Conservation (phyloP, 2,888 invertebrate genomes). For the Cephalotes varians region DNA sequence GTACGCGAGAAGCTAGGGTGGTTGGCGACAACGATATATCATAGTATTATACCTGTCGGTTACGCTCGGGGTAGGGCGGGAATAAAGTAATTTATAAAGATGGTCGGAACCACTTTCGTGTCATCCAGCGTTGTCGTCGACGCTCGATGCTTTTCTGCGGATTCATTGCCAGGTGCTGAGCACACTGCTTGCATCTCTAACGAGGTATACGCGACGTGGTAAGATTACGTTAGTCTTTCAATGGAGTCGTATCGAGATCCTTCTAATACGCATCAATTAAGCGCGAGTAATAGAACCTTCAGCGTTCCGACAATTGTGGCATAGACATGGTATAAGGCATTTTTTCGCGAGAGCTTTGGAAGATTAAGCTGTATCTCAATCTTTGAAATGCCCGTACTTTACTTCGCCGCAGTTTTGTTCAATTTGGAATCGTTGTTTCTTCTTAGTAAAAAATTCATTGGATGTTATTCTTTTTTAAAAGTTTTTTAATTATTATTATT, state of each 20-base stretch:
- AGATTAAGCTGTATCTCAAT: not conserved
- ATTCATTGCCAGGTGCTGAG: constrained; percentile 59
- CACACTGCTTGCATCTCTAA: constrained; percentile 66
- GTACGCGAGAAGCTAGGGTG: constrained; percentile 20
- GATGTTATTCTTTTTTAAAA: not conserved
- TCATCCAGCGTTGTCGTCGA: constrained; percentile 39
- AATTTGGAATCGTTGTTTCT: not conserved
- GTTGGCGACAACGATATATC: constrained; percentile 67
- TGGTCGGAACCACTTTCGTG: constrained; percentile 55
- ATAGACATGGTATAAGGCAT: not conserved
- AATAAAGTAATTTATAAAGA: constrained; percentile 74
- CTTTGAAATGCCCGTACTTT: not conserved
- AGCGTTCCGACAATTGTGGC: not conserved
- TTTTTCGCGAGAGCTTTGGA: not conserved
- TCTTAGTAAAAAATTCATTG: not conserved
- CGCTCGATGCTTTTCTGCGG: constrained; percentile 57
- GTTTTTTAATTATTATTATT: not conserved
- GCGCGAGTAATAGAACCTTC: constrained; percentile 38
- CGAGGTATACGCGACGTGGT: constrained; percentile 57
- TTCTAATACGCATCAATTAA: constrained; percentile 56
- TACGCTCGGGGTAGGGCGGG: constrained; percentile 55
- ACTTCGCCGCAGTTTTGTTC: not conserved
- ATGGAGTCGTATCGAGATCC: constrained; percentile 34
- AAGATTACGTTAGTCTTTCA: constrained; percentile 55
- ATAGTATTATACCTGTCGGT: constrained; percentile 72